Base-by-base conservation (phyloP, 2,113 vertebrate species). In the Buteo buteo region DNA sequence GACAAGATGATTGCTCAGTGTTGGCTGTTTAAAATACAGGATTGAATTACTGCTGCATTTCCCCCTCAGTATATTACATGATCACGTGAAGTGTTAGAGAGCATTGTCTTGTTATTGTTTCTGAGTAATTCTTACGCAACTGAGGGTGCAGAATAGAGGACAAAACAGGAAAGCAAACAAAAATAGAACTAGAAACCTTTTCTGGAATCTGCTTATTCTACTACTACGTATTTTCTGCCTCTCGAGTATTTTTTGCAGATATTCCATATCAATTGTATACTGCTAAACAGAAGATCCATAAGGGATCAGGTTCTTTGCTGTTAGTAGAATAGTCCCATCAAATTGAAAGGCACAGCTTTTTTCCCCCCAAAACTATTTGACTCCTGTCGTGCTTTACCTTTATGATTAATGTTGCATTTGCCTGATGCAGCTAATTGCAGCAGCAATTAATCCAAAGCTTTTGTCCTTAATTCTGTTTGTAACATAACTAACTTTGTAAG, bases 331-430 rank as follows among this genome's bases (percentile, higher is more conserved):
- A 44, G 19, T 57, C 40, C 12, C 25, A 72, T 15, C 28, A 65
- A 61, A n/a, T 17, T 78, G 25, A 91, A 86, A 82, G 40, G 11
- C 49, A 36, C 2, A 1, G 9, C 12, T 65, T n/a, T 44, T 24
- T n/a, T 45, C 9, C 0, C 13, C 44, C 13, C 3, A 0, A 28
- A 79, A 58, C 1, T 49, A 25, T 54, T 58, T 66, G n/a, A 71
- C 9, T 74, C 40, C 62, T 83, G 31, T 34, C 66, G 21, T 25
- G 44, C n/a, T 81, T 80, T 80, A 42, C 59, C 34, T 88, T 83
- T 21, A 32, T 54, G 38, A 74, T 70, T 80, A 59, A 69, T 67
- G 29, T 64, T 76, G 18, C 38, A 42, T 90, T 65, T 88, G 34
- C 16, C 61, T 94, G 58, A 82, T 80, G 28, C 34, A 92, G 44